phyloP scores from a whole-genome alignment of 1,140 invertebrate genomes.

The Oedothorax gibbosus region DNA sequence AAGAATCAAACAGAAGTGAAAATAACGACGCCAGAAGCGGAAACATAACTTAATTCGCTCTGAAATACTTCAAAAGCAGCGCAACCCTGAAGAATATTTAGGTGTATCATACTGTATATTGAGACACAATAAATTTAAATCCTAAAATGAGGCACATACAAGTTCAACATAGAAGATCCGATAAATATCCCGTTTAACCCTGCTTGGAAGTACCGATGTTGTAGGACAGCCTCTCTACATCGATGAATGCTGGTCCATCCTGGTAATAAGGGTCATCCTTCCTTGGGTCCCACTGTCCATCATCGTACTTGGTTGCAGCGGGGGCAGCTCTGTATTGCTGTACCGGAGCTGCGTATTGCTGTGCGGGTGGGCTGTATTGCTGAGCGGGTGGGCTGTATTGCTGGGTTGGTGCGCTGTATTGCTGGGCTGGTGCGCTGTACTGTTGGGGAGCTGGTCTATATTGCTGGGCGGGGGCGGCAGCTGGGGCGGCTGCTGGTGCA shows the following conservation, averaged over 20 bases:
- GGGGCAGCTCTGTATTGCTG: slow-evolving; percentile 48
- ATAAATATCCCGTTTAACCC: slow-evolving; percentile 6
- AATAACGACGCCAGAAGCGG: too few relatives aligned
- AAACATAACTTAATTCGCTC: too few relatives aligned
- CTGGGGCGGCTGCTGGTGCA: slow-evolving; percentile 44
- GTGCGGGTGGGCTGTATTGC: slow-evolving; percentile 39
- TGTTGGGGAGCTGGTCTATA: slow-evolving; percentile 38
- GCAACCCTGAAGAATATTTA: too few relatives aligned
- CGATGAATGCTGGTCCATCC: slow-evolving; percentile 58
- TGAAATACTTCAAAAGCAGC: too few relatives aligned
- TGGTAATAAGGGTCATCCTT: slow-evolving; percentile 54
- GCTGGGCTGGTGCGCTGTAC: slow-evolving; percentile 28
- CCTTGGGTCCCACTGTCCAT: slow-evolving; percentile 45
- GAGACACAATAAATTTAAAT: too few relatives aligned
- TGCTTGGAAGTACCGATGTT: slow-evolving; percentile 56
- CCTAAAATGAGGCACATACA: too few relatives aligned
- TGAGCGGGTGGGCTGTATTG: slow-evolving; percentile 33
- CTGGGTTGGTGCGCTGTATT: slow-evolving; percentile 31
- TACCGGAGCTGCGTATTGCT: slow-evolving; percentile 28
- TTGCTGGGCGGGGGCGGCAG: slow-evolving; percentile 16
- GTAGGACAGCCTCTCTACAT: slow-evolving; percentile 54
- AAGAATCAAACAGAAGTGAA: too few relatives aligned
- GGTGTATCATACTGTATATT: too few relatives aligned
- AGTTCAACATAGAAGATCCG: too few relatives aligned
- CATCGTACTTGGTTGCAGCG: neutral